These are phyloP conservation scores for Leptopilina myrica DNA, from an alignment of 2,888 invertebrate genomes.

Conservation along the genomic window DNA sequence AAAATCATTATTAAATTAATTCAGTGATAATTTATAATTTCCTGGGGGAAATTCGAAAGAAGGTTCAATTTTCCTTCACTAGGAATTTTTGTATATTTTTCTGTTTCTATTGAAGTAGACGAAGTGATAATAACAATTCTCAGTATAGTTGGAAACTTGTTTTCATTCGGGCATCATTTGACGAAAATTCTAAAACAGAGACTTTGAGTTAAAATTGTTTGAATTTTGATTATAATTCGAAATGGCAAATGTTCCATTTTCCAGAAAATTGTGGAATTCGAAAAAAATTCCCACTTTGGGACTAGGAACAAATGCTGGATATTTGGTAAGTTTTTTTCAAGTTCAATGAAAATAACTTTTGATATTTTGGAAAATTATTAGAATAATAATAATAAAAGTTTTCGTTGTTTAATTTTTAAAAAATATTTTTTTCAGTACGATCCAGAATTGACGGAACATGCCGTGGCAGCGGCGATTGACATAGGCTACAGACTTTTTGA, in stretches of 20 bases:
- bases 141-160: no score
- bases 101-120: no score
- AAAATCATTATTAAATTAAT: conserved; percentile 36
- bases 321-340: neutral
- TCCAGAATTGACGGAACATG: neutral
- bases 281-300: neutral
- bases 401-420: neutral
- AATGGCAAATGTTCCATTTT: neutral
- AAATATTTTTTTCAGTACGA: neutral
- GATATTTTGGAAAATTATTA: neutral
- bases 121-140: no score
- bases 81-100: no score
- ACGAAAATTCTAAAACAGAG: no score
- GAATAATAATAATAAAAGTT: neutral
- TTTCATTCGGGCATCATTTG: no score
- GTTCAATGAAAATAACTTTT: neutral
- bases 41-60: no score
- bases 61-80: no score
- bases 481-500: neutral
- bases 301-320: neutral
- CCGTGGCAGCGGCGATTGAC: neutral
- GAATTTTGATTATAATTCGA: neutral
- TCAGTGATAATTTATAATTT: neutral
- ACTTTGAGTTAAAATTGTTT: neutral
- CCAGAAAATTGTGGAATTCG: neutral